phyloP scores from a whole-genome alignment of 2,113 vertebrate species.

The Seriola dumerili region DNA sequence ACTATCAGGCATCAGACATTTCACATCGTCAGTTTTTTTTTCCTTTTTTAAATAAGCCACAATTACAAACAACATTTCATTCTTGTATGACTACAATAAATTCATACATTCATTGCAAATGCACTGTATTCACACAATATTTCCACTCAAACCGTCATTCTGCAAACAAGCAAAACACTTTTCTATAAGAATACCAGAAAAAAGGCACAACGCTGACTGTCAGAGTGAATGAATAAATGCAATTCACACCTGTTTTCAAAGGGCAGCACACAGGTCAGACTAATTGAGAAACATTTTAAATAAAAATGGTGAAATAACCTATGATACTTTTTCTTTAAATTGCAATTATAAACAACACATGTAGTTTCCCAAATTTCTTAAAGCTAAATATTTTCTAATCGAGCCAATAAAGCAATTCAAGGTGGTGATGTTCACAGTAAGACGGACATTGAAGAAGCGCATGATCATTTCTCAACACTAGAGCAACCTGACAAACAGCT shows the following conservation, averaged over 20 bases:
- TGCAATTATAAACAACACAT: conserved; percentile 8
- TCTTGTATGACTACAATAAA: conserved; percentile 16
- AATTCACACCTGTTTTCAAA: background rate
- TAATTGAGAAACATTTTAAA: conserved; percentile 12
- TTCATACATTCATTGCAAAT: conserved; percentile 65
- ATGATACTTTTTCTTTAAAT: background rate
- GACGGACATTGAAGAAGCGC: conserved; percentile 13
- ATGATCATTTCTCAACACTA: conserved; percentile 32
- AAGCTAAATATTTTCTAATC: conserved; percentile 4
- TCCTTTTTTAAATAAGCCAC: conserved; percentile 30
- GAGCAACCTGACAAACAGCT: conserved; percentile 17
- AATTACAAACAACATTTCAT: conserved; percentile 22
- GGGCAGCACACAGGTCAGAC: conserved; percentile 7
- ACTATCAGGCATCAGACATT: conserved; percentile 1
- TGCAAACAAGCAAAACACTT: conserved; percentile 36
- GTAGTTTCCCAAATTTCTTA: background rate
- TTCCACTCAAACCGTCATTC: conserved; percentile 18
- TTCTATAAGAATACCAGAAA: conserved; percentile 9
- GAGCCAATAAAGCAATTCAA: background rate
- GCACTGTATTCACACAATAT: conserved; percentile 31
- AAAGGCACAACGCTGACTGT: conserved; percentile 51
- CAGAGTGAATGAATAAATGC: conserved; percentile 19
- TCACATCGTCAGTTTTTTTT: background rate
- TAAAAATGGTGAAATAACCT: conserved; percentile 15
- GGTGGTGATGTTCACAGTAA: conserved; percentile 37